Conservation (phyloP, 1,140 invertebrate genomes). For the Drosophila kikkawai region DNA sequence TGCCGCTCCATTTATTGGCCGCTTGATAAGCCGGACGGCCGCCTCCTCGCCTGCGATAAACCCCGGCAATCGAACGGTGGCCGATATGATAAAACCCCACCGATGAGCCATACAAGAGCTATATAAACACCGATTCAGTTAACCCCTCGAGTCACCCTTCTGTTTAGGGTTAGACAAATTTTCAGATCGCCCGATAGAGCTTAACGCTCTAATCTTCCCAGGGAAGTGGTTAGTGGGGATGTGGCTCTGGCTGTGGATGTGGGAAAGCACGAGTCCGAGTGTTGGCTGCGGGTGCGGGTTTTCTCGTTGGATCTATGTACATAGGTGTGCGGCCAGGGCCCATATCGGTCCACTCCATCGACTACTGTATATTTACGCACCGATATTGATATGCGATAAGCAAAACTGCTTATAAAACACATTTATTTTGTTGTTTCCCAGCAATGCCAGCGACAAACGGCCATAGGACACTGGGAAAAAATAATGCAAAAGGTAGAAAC, state of each 20-base stretch:
- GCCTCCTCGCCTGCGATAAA: conserved; percentile 41
- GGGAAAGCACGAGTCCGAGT: conserved; percentile 1
- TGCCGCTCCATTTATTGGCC: conserved; percentile 64
- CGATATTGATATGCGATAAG: conserved; percentile 83
- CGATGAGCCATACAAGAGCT: conserved; percentile 43
- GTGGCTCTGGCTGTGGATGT: background rate
- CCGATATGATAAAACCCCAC: conserved; percentile 50
- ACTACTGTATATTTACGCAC: conserved; percentile 84
- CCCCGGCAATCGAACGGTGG: conserved; percentile 33
- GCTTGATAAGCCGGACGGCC: conserved; percentile 59
- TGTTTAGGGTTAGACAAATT: conserved; percentile 15
- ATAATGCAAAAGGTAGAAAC: background rate
- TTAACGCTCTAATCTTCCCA: conserved; percentile 43
- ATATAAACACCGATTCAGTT: conserved; percentile 27
- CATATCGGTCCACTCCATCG: conserved; percentile 72
- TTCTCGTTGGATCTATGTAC: conserved; percentile 51
- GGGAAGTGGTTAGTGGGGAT: background rate
- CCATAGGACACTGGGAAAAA: conserved; percentile 1
- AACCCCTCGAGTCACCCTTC: conserved; percentile 3
- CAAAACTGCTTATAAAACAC: conserved; percentile 82
- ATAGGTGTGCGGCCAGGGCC: conserved; percentile 41
- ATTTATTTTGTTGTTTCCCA: conserved; percentile 78
- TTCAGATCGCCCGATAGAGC: conserved; percentile 45
- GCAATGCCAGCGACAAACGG: conserved; percentile 16
- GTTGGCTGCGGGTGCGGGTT: conserved; percentile 8